These are phyloP conservation scores for Rhingia campestris DNA, from an alignment of 2,888 invertebrate genomes.

Conservation along the genomic window DNA sequence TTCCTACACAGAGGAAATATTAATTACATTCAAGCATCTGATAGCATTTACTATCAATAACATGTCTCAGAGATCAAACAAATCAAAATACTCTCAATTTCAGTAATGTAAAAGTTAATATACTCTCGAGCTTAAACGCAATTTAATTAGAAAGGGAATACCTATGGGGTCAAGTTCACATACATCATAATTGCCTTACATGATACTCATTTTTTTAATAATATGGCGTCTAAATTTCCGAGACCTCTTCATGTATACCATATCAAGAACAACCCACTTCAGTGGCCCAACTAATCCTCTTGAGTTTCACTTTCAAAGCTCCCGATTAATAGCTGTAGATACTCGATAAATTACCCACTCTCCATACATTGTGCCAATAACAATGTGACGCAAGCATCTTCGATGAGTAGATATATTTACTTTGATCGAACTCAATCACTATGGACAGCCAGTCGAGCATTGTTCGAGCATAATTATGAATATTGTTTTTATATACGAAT, in stretches of 20 bases:
- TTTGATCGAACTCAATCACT: slow-evolving; percentile 1
- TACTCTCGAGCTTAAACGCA: too few species aligned
- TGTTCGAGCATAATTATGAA: neutral
- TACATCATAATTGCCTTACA: too few species aligned
- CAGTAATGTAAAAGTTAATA: too few species aligned
- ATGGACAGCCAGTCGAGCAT: neutral
- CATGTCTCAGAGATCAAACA: too few species aligned
- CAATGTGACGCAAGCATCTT: slow-evolving; percentile 23
- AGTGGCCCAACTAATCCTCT: neutral
- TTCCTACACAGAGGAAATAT: too few species aligned
- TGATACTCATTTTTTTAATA: too few species aligned
- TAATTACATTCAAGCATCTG: too few species aligned
- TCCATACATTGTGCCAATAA: neutral
- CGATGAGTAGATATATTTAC: neutral
- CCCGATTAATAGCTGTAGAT: neutral
- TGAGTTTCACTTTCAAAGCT: slow-evolving; percentile 23
- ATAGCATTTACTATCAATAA: too few species aligned
- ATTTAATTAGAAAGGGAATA: neutral
- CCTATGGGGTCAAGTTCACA: neutral
- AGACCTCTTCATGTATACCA: neutral
- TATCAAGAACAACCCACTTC: neutral
- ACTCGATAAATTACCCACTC: neutral
- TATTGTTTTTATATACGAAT: neutral
- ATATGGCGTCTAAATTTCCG: slow-evolving; percentile 30
- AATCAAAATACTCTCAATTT: too few species aligned